These are phyloP conservation scores for Cephonodes hylas DNA, from an alignment of 2,888 invertebrate genomes.

Conservation along the genomic window DNA sequence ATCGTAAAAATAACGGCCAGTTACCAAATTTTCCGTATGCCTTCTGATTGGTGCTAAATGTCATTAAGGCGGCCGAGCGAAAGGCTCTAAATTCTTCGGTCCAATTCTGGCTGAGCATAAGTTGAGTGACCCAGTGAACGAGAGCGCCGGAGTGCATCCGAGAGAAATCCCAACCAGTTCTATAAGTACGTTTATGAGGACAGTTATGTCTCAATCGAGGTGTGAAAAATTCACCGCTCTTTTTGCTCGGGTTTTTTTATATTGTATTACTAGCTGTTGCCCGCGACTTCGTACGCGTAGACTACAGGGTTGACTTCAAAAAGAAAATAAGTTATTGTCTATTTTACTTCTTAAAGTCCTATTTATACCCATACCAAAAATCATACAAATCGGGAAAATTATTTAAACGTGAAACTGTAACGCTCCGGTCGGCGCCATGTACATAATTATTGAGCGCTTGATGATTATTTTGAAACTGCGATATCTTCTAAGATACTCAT, in stretches of 20 bases:
- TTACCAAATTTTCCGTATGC: background rate
- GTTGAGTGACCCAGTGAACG: constrained; percentile 24
- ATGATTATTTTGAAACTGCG: too few relatives aligned
- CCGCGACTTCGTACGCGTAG: too few relatives aligned
- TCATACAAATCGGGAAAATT: too few relatives aligned
- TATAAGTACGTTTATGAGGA: background rate
- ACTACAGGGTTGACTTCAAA: too few relatives aligned
- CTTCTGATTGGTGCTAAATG: background rate
- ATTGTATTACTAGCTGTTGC: background rate
- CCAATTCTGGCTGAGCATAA: constrained; percentile 16
- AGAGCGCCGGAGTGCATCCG: constrained; percentile 18
- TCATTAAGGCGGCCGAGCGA: constrained; percentile 16
- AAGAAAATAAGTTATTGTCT: too few relatives aligned
- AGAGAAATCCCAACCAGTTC: background rate
- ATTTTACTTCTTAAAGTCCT: too few relatives aligned
- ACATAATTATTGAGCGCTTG: too few relatives aligned
- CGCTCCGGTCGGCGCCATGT: too few relatives aligned
- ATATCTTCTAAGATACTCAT: too few relatives aligned
- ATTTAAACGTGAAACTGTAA: too few relatives aligned
- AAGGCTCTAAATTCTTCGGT: constrained; percentile 26
- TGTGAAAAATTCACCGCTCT: background rate
- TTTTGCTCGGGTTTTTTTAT: background rate
- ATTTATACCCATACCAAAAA: too few relatives aligned
- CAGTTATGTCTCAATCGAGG: constrained; percentile 4
- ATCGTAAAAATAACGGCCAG: too few relatives aligned